phyloP scores from a whole-genome alignment of 2,113 vertebrate genomes.

The Ploceus nigricollis region DNA sequence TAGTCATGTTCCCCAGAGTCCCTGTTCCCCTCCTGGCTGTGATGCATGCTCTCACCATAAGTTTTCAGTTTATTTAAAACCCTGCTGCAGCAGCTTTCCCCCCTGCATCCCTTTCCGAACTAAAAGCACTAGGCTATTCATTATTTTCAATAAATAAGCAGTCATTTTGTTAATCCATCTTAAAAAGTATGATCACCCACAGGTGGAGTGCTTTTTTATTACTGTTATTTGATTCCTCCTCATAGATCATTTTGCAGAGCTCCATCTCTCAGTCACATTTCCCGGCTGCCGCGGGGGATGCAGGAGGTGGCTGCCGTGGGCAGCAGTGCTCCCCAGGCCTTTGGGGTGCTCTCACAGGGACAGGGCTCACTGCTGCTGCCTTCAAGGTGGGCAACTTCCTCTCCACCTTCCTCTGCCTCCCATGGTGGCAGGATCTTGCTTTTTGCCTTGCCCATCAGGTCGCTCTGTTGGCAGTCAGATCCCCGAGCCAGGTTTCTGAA shows the following conservation, averaged over 20 bases:
- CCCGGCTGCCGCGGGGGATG: accelerated
- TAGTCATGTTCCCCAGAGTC: conserved; percentile 7
- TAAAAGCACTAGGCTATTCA: conserved; percentile 20
- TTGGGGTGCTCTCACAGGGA: neutral
- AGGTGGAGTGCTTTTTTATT: conserved; percentile 33
- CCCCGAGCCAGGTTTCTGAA: neutral
- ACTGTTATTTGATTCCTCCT: neutral
- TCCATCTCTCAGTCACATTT: accelerated
- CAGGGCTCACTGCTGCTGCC: neutral
- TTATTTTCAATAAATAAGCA: conserved; percentile 56
- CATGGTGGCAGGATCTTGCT: accelerated
- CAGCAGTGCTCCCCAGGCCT: neutral
- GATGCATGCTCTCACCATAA: neutral
- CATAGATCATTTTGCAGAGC: neutral
- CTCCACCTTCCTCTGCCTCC: neutral
- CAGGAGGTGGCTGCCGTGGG: neutral
- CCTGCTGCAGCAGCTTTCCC: neutral
- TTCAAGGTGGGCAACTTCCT: neutral
- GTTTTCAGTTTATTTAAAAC: conserved; percentile 47
- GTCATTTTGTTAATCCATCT: conserved; percentile 57
- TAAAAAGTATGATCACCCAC: conserved; percentile 18
- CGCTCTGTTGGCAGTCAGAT: neutral
- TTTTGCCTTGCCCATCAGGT: neutral
- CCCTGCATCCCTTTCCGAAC: neutral
- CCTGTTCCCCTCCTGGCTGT: neutral